phyloP scores from a whole-genome alignment of 2,888 invertebrate species.

The Pollenia amentaria region DNA sequence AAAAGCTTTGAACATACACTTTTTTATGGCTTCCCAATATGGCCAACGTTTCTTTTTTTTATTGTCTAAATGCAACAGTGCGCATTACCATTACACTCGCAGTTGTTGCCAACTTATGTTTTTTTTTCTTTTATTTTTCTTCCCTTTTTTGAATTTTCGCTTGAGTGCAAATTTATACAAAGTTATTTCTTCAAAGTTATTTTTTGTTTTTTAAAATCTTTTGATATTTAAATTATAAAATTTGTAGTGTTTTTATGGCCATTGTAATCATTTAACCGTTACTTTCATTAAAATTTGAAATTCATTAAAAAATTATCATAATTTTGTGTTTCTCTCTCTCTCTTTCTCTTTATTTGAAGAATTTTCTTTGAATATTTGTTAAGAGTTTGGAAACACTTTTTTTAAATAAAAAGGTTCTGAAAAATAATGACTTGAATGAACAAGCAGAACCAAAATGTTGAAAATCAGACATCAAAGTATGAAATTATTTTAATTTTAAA shows the following conservation, averaged over 20 bases:
- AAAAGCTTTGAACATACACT: constrained; percentile 31
- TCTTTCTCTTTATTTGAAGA: not conserved
- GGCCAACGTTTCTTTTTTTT: constrained; percentile 70
- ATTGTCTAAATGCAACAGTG: constrained; percentile 59
- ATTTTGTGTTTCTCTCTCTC: not conserved
- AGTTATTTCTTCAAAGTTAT: constrained; percentile 18
- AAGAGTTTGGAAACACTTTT: constrained; percentile 1
- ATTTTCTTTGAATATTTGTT: constrained; percentile 21
- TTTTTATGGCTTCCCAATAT: constrained; percentile 74
- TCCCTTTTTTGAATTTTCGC: constrained; percentile 59
- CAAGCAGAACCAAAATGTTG: not conserved
- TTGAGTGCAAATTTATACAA: constrained; percentile 51
- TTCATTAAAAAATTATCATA: constrained; percentile 65
- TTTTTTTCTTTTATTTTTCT: constrained; percentile 6
- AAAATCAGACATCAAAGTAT: constrained; percentile 47
- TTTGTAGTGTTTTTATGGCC: constrained; percentile 3
- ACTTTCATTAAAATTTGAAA: constrained; percentile 53
- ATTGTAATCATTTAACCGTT: constrained; percentile 37
- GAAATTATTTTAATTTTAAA: constrained; percentile 25
- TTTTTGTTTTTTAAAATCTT: constrained; percentile 40
- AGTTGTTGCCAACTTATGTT: constrained; percentile 49
- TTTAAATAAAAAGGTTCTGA: not conserved
- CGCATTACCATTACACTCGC: constrained; percentile 50
- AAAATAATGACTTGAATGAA: constrained; percentile 22
- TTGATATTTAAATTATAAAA: constrained; percentile 70